Evolutionary conservation across 1,140 invertebrate species (phyloP), one percentile per base, ranked within the genome.

Genomic region (Trigoniulus corallinus): DNA sequence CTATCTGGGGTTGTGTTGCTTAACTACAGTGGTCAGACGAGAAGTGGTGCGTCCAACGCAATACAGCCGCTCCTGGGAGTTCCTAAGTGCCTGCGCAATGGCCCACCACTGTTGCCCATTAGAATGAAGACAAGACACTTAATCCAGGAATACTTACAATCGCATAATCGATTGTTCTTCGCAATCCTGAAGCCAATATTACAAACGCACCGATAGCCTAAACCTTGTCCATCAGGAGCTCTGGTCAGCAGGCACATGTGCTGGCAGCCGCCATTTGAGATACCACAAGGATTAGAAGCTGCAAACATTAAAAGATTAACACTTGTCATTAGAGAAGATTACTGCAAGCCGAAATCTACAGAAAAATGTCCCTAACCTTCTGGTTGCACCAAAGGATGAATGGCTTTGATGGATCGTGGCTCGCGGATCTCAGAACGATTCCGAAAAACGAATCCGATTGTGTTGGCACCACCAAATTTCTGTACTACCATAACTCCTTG

Each of bases 171-270:
- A 23, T 86, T 70, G 64, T 94, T 84, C 0, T 68, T 64, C 2
- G 78, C 72, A 3, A 96, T 64, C 56, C 78, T 72, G 64, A 79
- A 93, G 2, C 94, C 94, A 41, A 93, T 88, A 50, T 87, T 79
- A 65, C 95, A 98, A 43, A 92, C 86, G 67, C 95, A 98, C 4
- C 87, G 72, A 63, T 84, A 97, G 0, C 87, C 93, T 12, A 96
- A 68, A 0, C 78, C 78, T n/a, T 72, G 73, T n/a, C 77, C 74
- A 1, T 81, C 80, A 42, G 80, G 78, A 53, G 76, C 76, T 2
- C 78, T 70, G 0, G 88, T 92, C 0, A 97, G 75, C 26, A 97
- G 84, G 62, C 95, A 98, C 80, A 98, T 83, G 57, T 98, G 92
- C 46, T 91, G 78, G 68, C 95, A 98, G 0, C 81, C 82, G 0